phyloP scores from a whole-genome alignment of 2,113 vertebrate genomes.

The Vombatus ursinus region DNA sequence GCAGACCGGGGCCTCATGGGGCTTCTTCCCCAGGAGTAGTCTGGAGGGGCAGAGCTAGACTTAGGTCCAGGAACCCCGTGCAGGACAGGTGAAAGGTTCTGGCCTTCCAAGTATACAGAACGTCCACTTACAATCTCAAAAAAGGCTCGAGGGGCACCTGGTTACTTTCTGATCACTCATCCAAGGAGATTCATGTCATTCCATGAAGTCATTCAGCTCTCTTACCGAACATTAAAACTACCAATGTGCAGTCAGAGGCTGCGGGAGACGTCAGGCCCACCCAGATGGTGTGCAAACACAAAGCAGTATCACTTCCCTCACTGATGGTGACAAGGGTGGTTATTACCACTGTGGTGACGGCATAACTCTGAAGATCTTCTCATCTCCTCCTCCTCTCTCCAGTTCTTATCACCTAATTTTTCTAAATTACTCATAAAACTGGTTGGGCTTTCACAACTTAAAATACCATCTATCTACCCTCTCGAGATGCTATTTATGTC shows the following conservation, averaged over 20 bases:
- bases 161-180: not conserved
- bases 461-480: not conserved
- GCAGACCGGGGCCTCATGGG: not conserved
- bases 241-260: not conserved
- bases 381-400: not conserved
- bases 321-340: fast-evolving
- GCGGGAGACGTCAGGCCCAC: too few relatives aligned
- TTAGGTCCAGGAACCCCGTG: not conserved
- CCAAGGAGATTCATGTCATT: not conserved
- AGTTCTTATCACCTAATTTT: not conserved
- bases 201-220: not conserved
- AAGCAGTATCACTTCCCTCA: not conserved
- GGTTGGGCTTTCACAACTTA: not conserved
- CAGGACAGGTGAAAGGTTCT: not conserved
- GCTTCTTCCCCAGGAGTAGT: not conserved
- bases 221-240: not conserved
- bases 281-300: not conserved
- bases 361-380: not conserved
- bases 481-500: not conserved
- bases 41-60: not conserved
- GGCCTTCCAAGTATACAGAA: not conserved
- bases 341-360: not conserved
- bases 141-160: not conserved
- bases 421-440: not conserved
- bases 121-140: not conserved